Base-by-base conservation (phyloP, 2,888 invertebrate genomes). In the Apamea monoglypha region DNA sequence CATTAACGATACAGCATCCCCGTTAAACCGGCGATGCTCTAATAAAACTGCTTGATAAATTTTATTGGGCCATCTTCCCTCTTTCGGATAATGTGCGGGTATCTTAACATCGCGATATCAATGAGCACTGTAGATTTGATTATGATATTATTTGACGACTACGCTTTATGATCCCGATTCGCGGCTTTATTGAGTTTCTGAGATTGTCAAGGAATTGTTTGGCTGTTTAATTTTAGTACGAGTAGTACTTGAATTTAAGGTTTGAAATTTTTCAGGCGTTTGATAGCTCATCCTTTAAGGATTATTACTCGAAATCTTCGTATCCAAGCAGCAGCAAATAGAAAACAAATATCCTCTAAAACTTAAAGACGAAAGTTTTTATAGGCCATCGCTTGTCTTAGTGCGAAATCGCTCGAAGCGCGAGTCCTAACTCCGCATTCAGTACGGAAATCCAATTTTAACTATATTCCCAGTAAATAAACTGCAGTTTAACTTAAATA, bases 21-120 rank as follows among this genome's bases (percentile, higher is more conserved):
- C 89, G 88, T 92, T 93, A 91, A 92, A 89, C 89, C 91, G 89
- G 86, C 91, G 90, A 92, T 90, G 89, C 89, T 86, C 90, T 88
- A 92, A 92, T 94, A 94, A 94, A 94, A 92, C 90, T 90, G 88
- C 86, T 89, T 91, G 93, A 94, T 93, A 93, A 92, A 91, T 92
- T 92, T 91, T 91, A 92, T 91, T 91, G 87, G 79, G 84, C 76
- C 80, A 82, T 83, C 86, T 75, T 80, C 86, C 76, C 83, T 84
- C 80, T 81, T 81, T 80, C 74, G 69, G 80, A 83, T 86, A 85
- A 78, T 81, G 76, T 74, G 74, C 85, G 74, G 72, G 76, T 84
- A 86, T 83, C 83, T 82, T 74, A 68, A 71, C 79, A 76, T 82
- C 80, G 83, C 81, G 85, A 81, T 86, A 85, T 89, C 91, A 88